These are phyloP conservation scores for Ailurus styani DNA, from an alignment of 2,113 vertebrate species.

Conservation along the genomic window DNA sequence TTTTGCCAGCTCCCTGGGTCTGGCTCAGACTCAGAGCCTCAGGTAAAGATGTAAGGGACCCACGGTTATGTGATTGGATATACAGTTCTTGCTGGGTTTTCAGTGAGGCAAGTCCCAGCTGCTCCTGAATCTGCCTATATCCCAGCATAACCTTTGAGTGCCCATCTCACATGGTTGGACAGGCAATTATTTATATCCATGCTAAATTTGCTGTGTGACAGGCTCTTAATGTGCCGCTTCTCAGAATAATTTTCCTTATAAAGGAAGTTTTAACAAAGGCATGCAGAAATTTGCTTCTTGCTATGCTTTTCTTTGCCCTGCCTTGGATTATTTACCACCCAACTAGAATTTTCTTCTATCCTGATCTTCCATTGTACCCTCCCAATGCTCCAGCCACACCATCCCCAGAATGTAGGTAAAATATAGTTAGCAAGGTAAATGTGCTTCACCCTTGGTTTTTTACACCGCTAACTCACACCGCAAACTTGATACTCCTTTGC, in stretches of 20 bases:
- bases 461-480: background rate
- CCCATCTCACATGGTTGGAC: background rate
- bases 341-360: background rate
- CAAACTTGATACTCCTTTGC: background rate
- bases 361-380: background rate
- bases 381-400: fast-evolving
- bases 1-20: background rate
- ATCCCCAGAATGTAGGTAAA: background rate
- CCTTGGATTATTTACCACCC: background rate
- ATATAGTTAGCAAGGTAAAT: background rate
- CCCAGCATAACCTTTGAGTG: background rate
- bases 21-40: background rate
- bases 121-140: background rate
- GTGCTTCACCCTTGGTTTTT: background rate
- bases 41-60: background rate
- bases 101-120: background rate
- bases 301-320: background rate
- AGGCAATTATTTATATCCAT: slow-evolving; percentile 31
- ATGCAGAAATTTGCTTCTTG: background rate
- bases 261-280: background rate
- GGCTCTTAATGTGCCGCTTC: background rate
- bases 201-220: slow-evolving; percentile 23
- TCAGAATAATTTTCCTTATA: slow-evolving; percentile 19
- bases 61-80: fast-evolving
- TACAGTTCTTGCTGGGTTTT: background rate